These are phyloP conservation scores for Diaphora mendica DNA, from an alignment of 2,888 invertebrate genomes.

Conservation along the genomic window DNA sequence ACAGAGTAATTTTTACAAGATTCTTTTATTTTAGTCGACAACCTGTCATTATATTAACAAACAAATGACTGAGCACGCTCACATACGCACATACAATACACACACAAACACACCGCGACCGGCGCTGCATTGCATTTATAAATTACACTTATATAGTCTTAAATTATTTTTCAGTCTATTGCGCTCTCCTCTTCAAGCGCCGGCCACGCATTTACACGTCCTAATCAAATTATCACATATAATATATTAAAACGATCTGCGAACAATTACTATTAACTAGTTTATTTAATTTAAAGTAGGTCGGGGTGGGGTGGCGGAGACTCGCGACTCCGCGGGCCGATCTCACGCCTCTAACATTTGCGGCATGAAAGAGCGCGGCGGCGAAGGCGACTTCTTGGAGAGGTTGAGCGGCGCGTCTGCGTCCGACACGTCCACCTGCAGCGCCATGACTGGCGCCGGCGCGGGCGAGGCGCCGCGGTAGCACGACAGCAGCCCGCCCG, in stretches of 20 bases:
- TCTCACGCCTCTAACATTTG: constrained; percentile 89
- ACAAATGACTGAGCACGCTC: constrained; percentile 87
- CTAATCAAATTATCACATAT: constrained; percentile 89
- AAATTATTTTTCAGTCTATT: constrained; percentile 88
- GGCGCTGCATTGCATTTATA: constrained; percentile 88
- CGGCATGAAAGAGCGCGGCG: constrained; percentile 87
- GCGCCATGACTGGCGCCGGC: constrained; percentile 78
- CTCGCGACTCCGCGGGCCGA: constrained; percentile 81
- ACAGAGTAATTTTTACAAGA: constrained; percentile 80
- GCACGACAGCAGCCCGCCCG: constrained; percentile 70
- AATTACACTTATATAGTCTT: constrained; percentile 88
- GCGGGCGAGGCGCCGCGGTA: constrained; percentile 80
- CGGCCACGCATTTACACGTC: constrained; percentile 85
- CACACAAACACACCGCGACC: constrained; percentile 88
- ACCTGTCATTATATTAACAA: constrained; percentile 91
- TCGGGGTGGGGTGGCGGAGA: constrained; percentile 85
- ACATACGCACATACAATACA: constrained; percentile 88
- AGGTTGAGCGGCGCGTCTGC: constrained; percentile 95
- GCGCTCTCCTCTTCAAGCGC: constrained; percentile 86
- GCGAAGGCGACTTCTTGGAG: constrained; percentile 93
- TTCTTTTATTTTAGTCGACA: constrained; percentile 90
- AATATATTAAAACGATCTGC: constrained; percentile 89
- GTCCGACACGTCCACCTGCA: constrained; percentile 93
- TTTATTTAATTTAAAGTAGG: constrained; percentile 84
- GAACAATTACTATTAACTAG: constrained; percentile 84